Base-by-base conservation (phyloP, 1,140 invertebrate species). In the Melipona quadrifasciata region DNA sequence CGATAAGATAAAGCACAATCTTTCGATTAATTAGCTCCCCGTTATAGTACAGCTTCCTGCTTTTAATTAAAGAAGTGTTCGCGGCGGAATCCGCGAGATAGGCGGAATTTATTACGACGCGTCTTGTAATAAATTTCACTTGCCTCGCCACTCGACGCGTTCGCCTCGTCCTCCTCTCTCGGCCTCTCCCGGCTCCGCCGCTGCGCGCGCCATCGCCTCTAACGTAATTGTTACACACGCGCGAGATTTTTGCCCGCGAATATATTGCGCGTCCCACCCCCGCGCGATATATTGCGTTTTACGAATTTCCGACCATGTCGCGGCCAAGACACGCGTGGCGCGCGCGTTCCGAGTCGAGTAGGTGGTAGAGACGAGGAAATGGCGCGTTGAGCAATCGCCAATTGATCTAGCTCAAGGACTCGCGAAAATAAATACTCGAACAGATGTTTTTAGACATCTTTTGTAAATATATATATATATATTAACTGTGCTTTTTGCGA, bases 51-150 rank as follows among this genome's bases (percentile, higher is more conserved):
- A 89, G 75, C 80, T 88, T 83, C 68, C 80, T 88, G 84, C 84
- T 86, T 86, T 89, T 88, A 89, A 89, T 89, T 89, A 86, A 89
- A 89, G 87, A 86, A 86, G 87, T 81, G 85, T 86, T 86, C 64
- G 75, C 76, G 80, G 84, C 65, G 64, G 70, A 86, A 57, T 58
- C 58, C 67, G 80, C 75, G 72, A 89, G 88, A 89, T 89, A 89
- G 84, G 76, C 81, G 72, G 85, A 86, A 89, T 89, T 89, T 89
- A 89, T 86, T 82, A 76, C 88, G 64, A 73, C 76, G 65, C 70
- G 80, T 82, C 87, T 88, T 65, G 88, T 74, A 84, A 86, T 89
- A 89, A 89, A 89, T 89, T 89, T 86, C 39, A 75, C 65, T 76
- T 89, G 86, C 84, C 88, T 88, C 65, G 84, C 53, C 80, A 86